Percentiles rank a stretch among this genome's conserved stretches.
These are phyloP conservation scores for Tenebrio molitor DNA, from an alignment of 1,140 invertebrate genomes.

Conservation along the genomic window DNA sequence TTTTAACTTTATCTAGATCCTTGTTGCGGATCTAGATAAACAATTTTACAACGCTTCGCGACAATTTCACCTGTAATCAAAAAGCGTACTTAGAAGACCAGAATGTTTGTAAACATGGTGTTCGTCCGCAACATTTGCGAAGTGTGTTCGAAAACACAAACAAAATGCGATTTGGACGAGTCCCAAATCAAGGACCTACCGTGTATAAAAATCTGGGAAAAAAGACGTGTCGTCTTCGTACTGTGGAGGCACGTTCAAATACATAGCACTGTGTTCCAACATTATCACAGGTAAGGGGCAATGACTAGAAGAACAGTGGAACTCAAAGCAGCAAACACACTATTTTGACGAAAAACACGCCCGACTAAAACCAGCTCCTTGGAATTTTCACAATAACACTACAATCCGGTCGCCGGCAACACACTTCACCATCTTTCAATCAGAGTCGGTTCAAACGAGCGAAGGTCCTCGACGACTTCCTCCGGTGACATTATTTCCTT, in stretches of 20 bases:
- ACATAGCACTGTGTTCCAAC: constrained; percentile 64
- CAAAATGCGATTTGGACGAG: background rate
- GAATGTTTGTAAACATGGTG: too few species aligned
- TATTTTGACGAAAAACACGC: constrained; percentile 30
- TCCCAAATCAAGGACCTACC: constrained; percentile 54
- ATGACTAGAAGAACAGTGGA: constrained; percentile 43
- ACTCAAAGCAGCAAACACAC: constrained; percentile 31
- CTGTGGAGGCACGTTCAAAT: constrained; percentile 61
- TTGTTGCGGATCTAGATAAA: too few species aligned
- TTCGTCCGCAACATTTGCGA: background rate
- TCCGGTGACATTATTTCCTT: constrained; percentile 8
- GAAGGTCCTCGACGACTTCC: background rate
- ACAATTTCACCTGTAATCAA: too few species aligned
- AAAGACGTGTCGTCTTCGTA: constrained; percentile 62
- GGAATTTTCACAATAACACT: constrained; percentile 27
- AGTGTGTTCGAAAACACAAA: background rate
- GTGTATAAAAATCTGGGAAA: constrained; percentile 63
- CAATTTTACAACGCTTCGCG: too few species aligned
- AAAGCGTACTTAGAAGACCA: too few species aligned
- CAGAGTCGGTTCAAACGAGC: background rate
- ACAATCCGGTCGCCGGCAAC: constrained; percentile 29
- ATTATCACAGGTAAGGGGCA: constrained; percentile 54
- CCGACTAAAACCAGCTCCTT: constrained; percentile 15
- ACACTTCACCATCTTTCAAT: background rate
- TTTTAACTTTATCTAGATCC: too few species aligned